phyloP scores from a whole-genome alignment of 2,113 vertebrate genomes.

The Clarias gariepinus region DNA sequence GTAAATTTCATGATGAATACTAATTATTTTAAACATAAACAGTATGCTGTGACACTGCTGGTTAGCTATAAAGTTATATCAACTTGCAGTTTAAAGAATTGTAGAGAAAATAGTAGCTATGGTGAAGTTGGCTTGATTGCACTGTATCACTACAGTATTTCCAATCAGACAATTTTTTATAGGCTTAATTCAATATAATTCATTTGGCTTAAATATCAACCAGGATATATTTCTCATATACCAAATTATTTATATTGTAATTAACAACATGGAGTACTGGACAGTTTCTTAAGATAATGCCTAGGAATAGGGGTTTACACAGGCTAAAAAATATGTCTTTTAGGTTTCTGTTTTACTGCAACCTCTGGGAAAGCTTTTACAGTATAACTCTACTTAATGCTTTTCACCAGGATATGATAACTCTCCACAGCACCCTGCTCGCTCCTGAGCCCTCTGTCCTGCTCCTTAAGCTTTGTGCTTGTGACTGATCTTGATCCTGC shows the following conservation, averaged over 20 bases:
- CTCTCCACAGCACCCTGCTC: neutral
- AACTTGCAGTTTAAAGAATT: neutral
- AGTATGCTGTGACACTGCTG: neutral
- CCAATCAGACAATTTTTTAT: neutral
- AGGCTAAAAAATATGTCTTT: neutral
- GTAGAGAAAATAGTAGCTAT: neutral
- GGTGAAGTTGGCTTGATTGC: neutral
- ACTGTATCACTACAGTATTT: neutral
- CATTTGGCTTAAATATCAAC: no score
- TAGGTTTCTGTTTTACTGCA: neutral
- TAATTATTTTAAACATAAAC: neutral
- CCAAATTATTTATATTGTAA: neutral
- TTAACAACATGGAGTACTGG: neutral
- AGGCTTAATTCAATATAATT: no score
- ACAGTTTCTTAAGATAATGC: neutral
- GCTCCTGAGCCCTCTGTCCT: conserved; percentile 21
- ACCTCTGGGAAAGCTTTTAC: neutral
- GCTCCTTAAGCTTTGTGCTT: conserved; percentile 14
- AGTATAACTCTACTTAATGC: conserved; percentile 17
- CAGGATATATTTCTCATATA: neutral
- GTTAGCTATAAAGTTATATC: neutral
- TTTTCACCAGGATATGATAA: neutral
- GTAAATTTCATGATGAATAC: neutral
- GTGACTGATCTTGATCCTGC: conserved; percentile 34
- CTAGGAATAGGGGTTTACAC: neutral